Evolutionary conservation across 2,888 invertebrate species (phyloP), one percentile per base, ranked within the genome.

Genomic region (Cataglyphis livida): DNA sequence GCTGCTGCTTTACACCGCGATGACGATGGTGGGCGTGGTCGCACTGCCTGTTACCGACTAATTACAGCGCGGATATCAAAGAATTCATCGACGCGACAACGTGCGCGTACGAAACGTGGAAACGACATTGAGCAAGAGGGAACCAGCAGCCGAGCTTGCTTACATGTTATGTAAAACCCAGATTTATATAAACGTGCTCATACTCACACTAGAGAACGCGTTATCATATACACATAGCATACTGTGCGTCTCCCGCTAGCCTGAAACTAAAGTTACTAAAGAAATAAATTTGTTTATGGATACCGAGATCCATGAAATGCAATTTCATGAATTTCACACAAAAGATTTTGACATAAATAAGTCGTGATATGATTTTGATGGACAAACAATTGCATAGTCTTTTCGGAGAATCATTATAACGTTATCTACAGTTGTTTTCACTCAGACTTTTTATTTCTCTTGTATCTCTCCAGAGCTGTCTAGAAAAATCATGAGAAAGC

Each of bases 1-100:
- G 75, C 83, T 83, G 74, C 84, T 59, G 84, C 70, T 73, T 61
- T 82, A 59, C 84, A 18, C 66, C 65, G 76, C 65, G 81, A 57
- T 68, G 68, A 83, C 86, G 84, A 79, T 83, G 84, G 85, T 84
- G 78, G 81, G 74, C 57, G 85, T 51, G 85, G 85, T 74, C 62
- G 84, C 66, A 75, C 68, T 84, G 86, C 79, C 91, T 91, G 89
- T 92, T 92, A 92, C 93, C 93, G 93, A 94, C 93, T 94, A 94
- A 94, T 94, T 94, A 93, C 94, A 93, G 92, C 92, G 91, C 86
- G 93, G 94, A 94, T 35, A 35, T 94, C 94, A 94, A 94, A 94
- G 94, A 94, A 94, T 94, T 92, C 93, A 92, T 92, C 93, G 93
- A 91, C 92, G 44, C 59, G 25, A 88, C 90, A 85, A 83, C 88